A percentile compares a stretch with the other conserved stretches of the same genome.
These are phyloP conservation scores for Nomada flava DNA, from an alignment of 2,888 invertebrate species.

Conservation along the genomic window DNA sequence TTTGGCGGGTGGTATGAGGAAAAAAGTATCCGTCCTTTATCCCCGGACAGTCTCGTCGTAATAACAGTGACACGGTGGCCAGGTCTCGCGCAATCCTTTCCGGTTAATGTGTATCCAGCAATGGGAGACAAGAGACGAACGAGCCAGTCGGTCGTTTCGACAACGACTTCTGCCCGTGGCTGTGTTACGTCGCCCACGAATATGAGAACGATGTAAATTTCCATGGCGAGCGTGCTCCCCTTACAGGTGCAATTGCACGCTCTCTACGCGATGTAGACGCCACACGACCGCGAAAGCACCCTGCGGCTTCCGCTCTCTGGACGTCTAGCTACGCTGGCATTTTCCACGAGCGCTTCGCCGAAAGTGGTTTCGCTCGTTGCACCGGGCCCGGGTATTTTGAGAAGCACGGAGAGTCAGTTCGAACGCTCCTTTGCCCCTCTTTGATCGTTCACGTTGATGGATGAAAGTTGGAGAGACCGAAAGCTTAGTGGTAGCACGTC, in stretches of 20 bases:
- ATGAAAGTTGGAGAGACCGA: neutral
- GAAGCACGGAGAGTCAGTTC: slow-evolving; percentile 7
- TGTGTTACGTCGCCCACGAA: slow-evolving; percentile 51
- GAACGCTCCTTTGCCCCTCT: neutral
- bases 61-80: slow-evolving; percentile 7
- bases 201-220: slow-evolving; percentile 68
- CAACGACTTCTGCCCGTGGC: slow-evolving; percentile 38
- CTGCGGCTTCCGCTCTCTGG: slow-evolving; percentile 64
- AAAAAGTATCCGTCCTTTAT: slow-evolving; percentile 6
- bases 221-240: slow-evolving; percentile 54
- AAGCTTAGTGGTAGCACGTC: neutral
- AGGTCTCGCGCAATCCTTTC: slow-evolving; percentile 12
- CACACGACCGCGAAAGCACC: slow-evolving; percentile 49
- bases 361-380: slow-evolving; percentile 67
- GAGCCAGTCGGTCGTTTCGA: slow-evolving; percentile 34
- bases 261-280: slow-evolving; percentile 38
- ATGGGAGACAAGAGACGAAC: slow-evolving; percentile 5
- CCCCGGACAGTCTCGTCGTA: neutral
- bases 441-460: slow-evolving; percentile 6
- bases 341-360: slow-evolving; percentile 53
- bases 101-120: slow-evolving; percentile 17
- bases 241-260: slow-evolving; percentile 63
- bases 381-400: slow-evolving; percentile 44
- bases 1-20: no score
- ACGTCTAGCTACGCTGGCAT: slow-evolving; percentile 54